Evolutionary conservation across 2,113 vertebrate species (phyloP).

Genomic region (Syngnathus typhle): DNA sequence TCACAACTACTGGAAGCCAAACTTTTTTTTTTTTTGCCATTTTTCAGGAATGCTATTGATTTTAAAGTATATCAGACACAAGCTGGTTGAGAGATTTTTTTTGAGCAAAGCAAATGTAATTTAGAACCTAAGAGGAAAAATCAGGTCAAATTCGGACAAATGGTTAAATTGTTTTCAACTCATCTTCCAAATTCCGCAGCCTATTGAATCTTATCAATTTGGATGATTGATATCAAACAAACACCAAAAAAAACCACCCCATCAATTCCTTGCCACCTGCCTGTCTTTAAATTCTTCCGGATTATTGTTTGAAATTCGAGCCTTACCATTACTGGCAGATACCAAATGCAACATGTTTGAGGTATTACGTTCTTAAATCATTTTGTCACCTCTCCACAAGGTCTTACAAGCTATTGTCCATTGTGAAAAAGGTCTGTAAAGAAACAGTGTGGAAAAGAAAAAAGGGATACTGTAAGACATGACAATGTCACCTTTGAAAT

Average conservation of each 20-base stretch:
- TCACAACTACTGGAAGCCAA: background rate
- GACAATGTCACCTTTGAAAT: background rate
- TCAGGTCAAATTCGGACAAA: background rate
- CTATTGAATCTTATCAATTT: background rate
- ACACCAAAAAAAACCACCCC: background rate
- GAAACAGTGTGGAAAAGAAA: background rate
- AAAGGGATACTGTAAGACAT: background rate
- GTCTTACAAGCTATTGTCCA: background rate
- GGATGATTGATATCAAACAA: background rate
- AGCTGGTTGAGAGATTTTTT: background rate
- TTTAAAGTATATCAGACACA: background rate
- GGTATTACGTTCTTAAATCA: background rate
- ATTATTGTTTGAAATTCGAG: background rate
- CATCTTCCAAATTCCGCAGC: background rate
- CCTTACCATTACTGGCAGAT: background rate
- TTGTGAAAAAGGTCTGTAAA: background rate
- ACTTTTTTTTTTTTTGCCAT: background rate
- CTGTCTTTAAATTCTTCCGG: background rate
- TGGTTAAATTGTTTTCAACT: background rate
- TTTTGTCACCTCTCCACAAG: background rate
- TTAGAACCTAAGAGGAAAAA: background rate
- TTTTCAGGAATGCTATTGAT: background rate
- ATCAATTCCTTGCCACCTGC: background rate
- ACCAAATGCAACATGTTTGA: background rate
- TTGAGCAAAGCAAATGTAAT: background rate